phyloP scores from a whole-genome alignment of 1,140 invertebrate species.

The Pissodes strobi region DNA sequence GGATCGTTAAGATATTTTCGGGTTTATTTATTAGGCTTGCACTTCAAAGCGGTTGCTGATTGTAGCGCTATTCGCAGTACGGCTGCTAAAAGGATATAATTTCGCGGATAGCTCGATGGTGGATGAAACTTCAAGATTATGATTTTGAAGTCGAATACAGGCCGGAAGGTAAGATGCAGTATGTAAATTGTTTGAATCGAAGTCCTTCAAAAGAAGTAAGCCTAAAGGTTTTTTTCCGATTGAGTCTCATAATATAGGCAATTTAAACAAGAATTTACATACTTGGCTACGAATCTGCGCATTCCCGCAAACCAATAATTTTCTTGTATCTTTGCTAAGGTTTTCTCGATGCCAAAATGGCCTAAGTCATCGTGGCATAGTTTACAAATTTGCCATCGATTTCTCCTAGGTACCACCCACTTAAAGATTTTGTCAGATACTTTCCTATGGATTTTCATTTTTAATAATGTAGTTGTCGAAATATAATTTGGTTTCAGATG shows the following conservation, averaged over 20 bases:
- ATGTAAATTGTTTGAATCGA: neutral
- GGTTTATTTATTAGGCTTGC: neutral
- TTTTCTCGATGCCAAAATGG: constrained; percentile 35
- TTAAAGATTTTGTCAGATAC: neutral
- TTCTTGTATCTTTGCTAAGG: too few relatives aligned
- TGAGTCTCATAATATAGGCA: constrained; percentile 18
- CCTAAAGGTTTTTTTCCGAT: neutral
- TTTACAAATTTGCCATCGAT: constrained; percentile 29
- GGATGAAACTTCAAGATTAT: neutral
- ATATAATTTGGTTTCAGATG: neutral
- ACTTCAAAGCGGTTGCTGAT: neutral
- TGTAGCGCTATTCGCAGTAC: neutral
- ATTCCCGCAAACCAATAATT: constrained; percentile 32
- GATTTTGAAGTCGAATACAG: neutral
- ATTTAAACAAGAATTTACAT: constrained; percentile 14
- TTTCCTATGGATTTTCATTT: neutral
- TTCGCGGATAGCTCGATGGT: constrained; percentile 22
- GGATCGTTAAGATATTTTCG: neutral
- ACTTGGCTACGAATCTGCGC: constrained; percentile 21
- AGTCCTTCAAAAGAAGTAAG: neutral
- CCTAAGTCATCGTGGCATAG: constrained; percentile 36
- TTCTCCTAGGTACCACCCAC: neutral
- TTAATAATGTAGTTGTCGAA: neutral
- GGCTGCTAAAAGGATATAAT: constrained; percentile 18
- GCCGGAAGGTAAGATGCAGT: neutral